Percentiles rank a stretch among this genome's conserved stretches.
These are phyloP conservation scores for Actenoides lindsayi DNA, from an alignment of 2,113 vertebrate species.

Conservation along the genomic window DNA sequence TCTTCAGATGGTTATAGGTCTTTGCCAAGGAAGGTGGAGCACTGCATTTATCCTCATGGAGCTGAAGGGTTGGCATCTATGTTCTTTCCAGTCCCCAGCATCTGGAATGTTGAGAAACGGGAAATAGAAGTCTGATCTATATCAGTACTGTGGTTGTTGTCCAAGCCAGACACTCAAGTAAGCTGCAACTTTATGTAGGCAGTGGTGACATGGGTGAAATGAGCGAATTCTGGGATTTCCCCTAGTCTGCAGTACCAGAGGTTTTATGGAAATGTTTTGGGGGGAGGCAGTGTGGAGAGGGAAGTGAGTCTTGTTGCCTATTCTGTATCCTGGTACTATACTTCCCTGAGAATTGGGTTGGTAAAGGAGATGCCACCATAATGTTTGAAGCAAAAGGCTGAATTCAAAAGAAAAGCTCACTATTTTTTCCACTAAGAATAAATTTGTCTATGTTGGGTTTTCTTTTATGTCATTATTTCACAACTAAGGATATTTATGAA, in stretches of 20 bases:
- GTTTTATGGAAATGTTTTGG: not conserved
- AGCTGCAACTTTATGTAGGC: not conserved
- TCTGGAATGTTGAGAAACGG: not conserved
- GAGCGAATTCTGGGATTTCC: not conserved
- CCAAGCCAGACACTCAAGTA: not conserved
- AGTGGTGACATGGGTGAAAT: not conserved
- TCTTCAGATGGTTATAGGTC: not conserved
- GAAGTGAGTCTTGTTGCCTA: not conserved
- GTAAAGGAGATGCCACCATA: not conserved
- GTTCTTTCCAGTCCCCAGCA: not conserved
- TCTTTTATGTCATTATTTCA: not conserved
- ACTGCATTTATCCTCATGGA: not conserved
- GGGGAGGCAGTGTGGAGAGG: accelerated
- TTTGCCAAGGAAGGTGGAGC: not conserved
- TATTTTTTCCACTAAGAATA: not conserved
- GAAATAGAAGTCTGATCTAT: not conserved
- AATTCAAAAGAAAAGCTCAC: not conserved
- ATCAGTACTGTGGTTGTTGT: not conserved
- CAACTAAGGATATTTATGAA: not conserved
- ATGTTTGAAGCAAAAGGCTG: not conserved
- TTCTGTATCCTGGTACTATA: not conserved
- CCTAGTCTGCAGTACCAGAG: not conserved
- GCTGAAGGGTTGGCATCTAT: not conserved
- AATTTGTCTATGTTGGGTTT: not conserved
- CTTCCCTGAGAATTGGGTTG: not conserved